phyloP scores from a whole-genome alignment of 2,113 vertebrate species.

The Nothoprocta perdicaria region DNA sequence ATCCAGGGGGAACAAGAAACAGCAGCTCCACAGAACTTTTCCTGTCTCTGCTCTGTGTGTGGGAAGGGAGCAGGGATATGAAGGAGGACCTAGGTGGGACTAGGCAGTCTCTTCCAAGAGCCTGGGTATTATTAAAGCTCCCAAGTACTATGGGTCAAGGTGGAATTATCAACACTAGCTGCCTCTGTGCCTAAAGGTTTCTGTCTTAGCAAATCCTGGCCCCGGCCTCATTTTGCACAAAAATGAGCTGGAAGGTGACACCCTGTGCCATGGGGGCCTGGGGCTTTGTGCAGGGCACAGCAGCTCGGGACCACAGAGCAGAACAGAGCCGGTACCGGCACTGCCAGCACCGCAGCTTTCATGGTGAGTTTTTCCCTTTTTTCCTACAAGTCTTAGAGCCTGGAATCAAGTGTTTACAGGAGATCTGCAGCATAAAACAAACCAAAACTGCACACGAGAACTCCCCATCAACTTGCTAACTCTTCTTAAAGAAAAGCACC shows the following conservation, averaged over 20 bases:
- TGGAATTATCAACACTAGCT: neutral
- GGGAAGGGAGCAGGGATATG: neutral
- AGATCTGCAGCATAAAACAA: neutral
- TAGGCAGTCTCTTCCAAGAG: rapidly evolving
- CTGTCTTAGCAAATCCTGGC: neutral
- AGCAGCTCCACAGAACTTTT: neutral
- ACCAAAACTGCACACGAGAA: neutral
- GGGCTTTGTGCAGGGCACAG: neutral
- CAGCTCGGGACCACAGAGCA: neutral
- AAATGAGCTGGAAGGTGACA: neutral
- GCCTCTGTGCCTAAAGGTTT: neutral
- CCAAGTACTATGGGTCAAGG: neutral
- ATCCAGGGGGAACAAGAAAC: neutral
- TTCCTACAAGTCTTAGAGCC: neutral
- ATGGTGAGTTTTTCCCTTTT: slow-evolving; percentile 4
- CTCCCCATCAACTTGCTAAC: neutral
- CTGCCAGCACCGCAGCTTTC: neutral
- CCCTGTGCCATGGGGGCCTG: neutral
- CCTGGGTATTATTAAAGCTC: neutral
- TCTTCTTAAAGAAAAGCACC: neutral
- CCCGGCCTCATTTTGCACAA: neutral
- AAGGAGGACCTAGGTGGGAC: neutral
- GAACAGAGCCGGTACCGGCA: neutral
- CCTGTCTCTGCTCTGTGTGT: neutral
- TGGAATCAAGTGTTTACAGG: neutral